Evolutionary conservation across 2,888 invertebrate genomes (phyloP), one percentile per base, ranked within the genome.

Genomic region (Hemithea aestivaria): DNA sequence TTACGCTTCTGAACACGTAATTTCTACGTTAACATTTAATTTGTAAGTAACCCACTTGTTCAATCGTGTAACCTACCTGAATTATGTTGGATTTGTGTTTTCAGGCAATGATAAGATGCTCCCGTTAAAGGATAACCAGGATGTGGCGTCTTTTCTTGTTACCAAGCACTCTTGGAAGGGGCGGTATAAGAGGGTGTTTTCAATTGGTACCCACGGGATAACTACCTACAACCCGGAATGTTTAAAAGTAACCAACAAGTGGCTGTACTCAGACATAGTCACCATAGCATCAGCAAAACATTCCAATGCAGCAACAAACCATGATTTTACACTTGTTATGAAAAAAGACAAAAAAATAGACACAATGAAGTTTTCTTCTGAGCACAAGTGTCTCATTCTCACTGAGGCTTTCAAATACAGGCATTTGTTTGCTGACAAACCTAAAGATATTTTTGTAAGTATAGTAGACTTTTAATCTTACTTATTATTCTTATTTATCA

Each of bases 121-220:
- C 89, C 92, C 92, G 56, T 87, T 95, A 73, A 94, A 94, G 87
- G 96, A 97, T 83, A 98, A 98, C 89, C 92, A 94, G 69, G 99
- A 99, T 91, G 91, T 98, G 73, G 95, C 96, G 54, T 98, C 98
- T 73, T 99, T 96, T 87, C 92, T 96, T 69, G 97, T 98, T 69
- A 97, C 96, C 21, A 99, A 99, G 87, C 97, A 98, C 79, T 97
- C 95, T 12, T 99, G 99, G 99, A 98, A 97, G 81, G 99, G 99
- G 75, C 98, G 96, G 94, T 99, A 99, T 85, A 98, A 97, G 79
- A 90, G 99, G 59, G 96, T 99, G 64, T 96, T 99, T 74, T 97
- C 99, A 6, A 93, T 99, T 66, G 99, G 99, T 35, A 95, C 96
- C 24, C 91, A 93, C 71, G 98, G 98, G 20, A 95, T 99, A 58